These are phyloP conservation scores for Allobates femoralis DNA, from an alignment of 2,797 vertebrate genomes.

Conservation along the genomic window DNA sequence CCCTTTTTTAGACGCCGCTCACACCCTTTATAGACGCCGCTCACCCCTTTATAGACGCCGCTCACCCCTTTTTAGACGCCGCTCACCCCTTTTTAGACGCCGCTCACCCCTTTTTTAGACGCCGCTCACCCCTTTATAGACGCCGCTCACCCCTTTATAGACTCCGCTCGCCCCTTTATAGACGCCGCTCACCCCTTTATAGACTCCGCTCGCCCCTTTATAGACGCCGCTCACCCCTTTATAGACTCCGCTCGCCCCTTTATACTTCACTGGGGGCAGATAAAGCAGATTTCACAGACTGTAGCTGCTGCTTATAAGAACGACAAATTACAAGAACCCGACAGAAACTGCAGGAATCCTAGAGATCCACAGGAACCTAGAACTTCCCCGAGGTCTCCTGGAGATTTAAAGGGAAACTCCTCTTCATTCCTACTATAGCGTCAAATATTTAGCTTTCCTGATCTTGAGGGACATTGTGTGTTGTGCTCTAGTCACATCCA, in stretches of 20 bases:
- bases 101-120: too few relatives aligned
- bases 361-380: neutral
- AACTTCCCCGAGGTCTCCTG: neutral
- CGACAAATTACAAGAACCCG: neutral
- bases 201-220: too few relatives aligned
- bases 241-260: constrained; percentile 42
- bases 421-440: neutral
- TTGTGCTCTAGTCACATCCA: neutral
- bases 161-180: too few relatives aligned
- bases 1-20: too few relatives aligned
- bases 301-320: constrained; percentile 61
- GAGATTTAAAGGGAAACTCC: neutral
- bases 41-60: too few relatives aligned
- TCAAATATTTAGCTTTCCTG: neutral
- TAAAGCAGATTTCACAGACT: constrained; percentile 60
- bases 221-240: too few relatives aligned
- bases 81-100: too few relatives aligned
- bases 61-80: too few relatives aligned
- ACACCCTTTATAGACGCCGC: too few relatives aligned
- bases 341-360: constrained; percentile 13
- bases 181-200: too few relatives aligned
- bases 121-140: too few relatives aligned
- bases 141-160: too few relatives aligned
- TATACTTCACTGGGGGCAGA: constrained; percentile 55
- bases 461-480: neutral